A percentile compares a stretch with the other conserved stretches of the same genome.
These are phyloP conservation scores for Alitta virens DNA, from an alignment of 2,888 invertebrate species.

Conservation along the genomic window DNA sequence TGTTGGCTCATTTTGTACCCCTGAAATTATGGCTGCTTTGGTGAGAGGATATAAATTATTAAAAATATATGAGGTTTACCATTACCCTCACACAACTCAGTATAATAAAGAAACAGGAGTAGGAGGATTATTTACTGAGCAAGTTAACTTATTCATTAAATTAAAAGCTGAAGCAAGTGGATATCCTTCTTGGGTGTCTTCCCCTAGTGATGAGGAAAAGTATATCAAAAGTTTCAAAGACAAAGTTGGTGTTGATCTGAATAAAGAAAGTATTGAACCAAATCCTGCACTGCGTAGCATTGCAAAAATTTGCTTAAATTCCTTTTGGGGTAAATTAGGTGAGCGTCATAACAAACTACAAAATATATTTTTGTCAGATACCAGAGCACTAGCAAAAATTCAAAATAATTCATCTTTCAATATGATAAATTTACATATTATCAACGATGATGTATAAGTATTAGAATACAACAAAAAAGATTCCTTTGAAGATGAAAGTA, in stretches of 20 bases:
- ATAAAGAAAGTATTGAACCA: slow-evolving; percentile 5
- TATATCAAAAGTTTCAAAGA: slow-evolving; percentile 29
- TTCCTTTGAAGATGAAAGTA: not conserved
- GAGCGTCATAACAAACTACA: not conserved
- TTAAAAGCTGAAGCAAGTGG: slow-evolving; percentile 35
- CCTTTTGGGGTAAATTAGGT: slow-evolving; percentile 28
- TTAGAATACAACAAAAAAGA: not conserved
- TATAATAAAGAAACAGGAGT: slow-evolving; percentile 22
- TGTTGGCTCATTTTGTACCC: slow-evolving; percentile 46
- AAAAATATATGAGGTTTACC: slow-evolving; percentile 28
- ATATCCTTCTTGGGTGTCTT: not conserved
- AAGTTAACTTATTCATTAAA: slow-evolving; percentile 40
- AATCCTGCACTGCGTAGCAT: slow-evolving; percentile 1
- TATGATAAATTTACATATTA: not conserved
- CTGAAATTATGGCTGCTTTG: slow-evolving; percentile 46
- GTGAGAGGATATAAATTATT: slow-evolving; percentile 43
- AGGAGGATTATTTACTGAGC: slow-evolving; percentile 41
- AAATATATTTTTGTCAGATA: not conserved
- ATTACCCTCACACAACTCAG: not conserved
- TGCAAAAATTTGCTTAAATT: not conserved
- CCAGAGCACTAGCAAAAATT: not conserved
- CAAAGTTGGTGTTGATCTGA: not conserved
- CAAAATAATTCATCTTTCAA: not conserved
- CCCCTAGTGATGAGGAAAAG: not conserved
- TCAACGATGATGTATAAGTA: not conserved